Evolutionary conservation across 2,113 vertebrate species (phyloP).

Genomic region (Microcebus ravelobensis): DNA sequence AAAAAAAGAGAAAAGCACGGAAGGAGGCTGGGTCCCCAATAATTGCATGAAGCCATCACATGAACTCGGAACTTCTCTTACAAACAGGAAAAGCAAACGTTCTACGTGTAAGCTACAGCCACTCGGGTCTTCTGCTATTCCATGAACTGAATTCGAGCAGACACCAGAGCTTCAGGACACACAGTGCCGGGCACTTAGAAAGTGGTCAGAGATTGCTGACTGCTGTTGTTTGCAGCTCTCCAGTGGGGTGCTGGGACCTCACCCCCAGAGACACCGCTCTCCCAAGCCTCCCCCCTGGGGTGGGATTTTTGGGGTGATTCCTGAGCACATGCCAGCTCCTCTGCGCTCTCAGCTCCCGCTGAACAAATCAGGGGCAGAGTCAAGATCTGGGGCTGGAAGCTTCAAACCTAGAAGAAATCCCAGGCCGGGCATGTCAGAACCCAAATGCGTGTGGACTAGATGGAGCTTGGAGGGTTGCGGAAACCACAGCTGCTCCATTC

Average conservation of each 20-base stretch:
- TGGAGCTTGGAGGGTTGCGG: not conserved
- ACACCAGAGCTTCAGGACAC: not conserved
- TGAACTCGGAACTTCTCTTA: not conserved
- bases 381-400: not conserved
- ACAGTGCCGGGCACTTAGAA: not conserved
- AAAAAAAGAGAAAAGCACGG: no score
- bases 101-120: no score
- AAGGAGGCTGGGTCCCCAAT: not conserved
- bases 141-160: not conserved
- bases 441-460: not conserved
- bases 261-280: not conserved
- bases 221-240: not conserved
- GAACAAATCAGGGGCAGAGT: not conserved
- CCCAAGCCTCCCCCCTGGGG: not conserved
- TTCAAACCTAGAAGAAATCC: not conserved
- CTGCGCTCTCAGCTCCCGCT: not conserved
- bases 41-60: fast-evolving
- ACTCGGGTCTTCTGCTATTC: not conserved
- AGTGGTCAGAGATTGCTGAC: not conserved
- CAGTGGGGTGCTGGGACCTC: not conserved
- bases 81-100: not conserved
- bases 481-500: not conserved
- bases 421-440: constrained; percentile 26
- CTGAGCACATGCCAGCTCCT: not conserved
- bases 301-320: not conserved